phyloP scores from a whole-genome alignment of 2,888 invertebrate species.

The Steromphala cineraria region DNA sequence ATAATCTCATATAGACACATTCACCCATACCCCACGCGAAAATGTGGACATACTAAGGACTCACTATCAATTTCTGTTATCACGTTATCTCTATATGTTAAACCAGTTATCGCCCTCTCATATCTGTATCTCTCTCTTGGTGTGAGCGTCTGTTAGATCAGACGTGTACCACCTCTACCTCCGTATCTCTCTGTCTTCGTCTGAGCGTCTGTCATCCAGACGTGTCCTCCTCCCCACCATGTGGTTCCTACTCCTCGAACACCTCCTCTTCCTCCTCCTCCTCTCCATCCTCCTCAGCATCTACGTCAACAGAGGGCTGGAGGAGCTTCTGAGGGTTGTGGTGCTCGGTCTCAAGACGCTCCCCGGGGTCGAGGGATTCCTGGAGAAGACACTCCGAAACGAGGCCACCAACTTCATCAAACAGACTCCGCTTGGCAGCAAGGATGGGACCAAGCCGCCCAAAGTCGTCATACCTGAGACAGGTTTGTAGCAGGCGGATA shows the following conservation, averaged over 20 bases:
- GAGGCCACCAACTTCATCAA: slow-evolving; percentile 59
- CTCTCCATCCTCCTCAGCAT: slow-evolving; percentile 53
- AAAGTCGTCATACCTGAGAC: slow-evolving; percentile 51
- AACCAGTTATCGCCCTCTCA: no score
- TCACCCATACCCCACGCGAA: no score
- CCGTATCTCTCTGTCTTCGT: no score
- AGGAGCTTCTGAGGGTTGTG: slow-evolving; percentile 53
- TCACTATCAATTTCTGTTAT: no score
- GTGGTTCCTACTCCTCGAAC: slow-evolving; percentile 42
- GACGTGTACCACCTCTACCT: no score
- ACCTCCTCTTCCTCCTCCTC: slow-evolving; percentile 48
- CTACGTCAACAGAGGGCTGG: slow-evolving; percentile 49
- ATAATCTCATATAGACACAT: no score
- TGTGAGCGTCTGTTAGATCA: no score
- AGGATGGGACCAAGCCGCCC: slow-evolving; percentile 38
- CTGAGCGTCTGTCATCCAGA: no score
- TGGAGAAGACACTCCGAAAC: slow-evolving; percentile 49
- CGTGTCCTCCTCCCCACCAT: neutral
- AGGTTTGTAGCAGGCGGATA: slow-evolving; percentile 41
- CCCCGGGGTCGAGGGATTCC: slow-evolving; percentile 52
- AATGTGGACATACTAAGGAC: no score
- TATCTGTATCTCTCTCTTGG: no score
- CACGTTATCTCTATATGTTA: no score
- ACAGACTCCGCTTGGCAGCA: slow-evolving; percentile 46
- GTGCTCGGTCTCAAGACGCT: slow-evolving; percentile 56